Percentiles rank a stretch among this genome's conserved stretches.
phyloP scores from a whole-genome alignment of 1,140 invertebrate species.

The Patella vulgata region DNA sequence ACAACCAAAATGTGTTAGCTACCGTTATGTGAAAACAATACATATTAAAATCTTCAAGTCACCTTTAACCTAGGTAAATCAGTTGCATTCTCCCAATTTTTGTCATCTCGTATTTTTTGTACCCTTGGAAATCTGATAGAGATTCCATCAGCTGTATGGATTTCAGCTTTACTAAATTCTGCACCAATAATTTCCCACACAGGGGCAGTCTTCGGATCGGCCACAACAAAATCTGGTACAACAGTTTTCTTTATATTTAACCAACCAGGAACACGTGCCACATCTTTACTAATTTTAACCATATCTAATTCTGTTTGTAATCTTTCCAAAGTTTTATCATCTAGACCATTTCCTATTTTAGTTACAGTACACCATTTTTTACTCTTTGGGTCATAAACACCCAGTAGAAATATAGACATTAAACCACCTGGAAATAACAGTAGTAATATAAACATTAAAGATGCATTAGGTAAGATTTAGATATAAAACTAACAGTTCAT shows the following conservation, averaged over 20 bases:
- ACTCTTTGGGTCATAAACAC: conserved; percentile 79
- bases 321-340: conserved; percentile 83
- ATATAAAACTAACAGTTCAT: background rate
- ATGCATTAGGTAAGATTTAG: background rate
- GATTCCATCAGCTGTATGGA: conserved; percentile 90
- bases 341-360: conserved; percentile 83
- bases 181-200: conserved; percentile 96
- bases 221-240: conserved; percentile 88
- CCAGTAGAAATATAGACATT: conserved; percentile 93
- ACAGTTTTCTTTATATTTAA: conserved; percentile 79
- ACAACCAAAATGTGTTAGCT: no score
- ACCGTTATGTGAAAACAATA: no score
- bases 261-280: conserved; percentile 74
- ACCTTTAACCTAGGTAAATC: conserved; percentile 77
- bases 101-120: conserved; percentile 84
- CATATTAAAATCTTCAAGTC: background rate
- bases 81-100: conserved; percentile 85
- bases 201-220: conserved; percentile 84
- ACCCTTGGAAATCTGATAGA: conserved; percentile 93
- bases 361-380: conserved; percentile 85
- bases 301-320: conserved; percentile 82
- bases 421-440: conserved; percentile 75
- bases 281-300: conserved; percentile 80
- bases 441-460: background rate
- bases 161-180: conserved; percentile 86